Conservation (phyloP, 2,113 vertebrate species). For the Bothrops jararaca region DNA sequence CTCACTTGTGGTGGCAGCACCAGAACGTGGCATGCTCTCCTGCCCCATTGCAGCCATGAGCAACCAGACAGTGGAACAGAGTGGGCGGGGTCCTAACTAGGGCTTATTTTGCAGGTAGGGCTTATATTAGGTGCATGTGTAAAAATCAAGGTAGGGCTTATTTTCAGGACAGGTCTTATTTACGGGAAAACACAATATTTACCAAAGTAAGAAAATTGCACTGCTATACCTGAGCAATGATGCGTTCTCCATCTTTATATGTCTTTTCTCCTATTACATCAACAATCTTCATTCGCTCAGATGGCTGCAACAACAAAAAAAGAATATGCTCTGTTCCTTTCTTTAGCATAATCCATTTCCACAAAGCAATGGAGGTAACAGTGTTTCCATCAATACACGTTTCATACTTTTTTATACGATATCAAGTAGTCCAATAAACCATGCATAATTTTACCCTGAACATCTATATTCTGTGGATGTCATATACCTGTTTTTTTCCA, state of each 20-base stretch:
- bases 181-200: not conserved
- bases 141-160: too few relatives aligned
- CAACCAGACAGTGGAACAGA: too few relatives aligned
- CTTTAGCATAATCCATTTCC: not conserved
- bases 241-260: constrained; percentile 89
- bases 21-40: too few relatives aligned
- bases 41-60: too few relatives aligned
- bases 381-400: not conserved
- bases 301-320: constrained; percentile 71
- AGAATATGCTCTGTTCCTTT: not conserved
- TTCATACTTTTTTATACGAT: not conserved
- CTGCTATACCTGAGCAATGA: constrained; percentile 87
- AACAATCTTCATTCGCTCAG: constrained; percentile 96
- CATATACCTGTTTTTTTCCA: not conserved
- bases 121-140: too few relatives aligned
- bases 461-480: not conserved
- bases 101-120: too few relatives aligned
- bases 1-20: too few relatives aligned
- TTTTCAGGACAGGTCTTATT: too few relatives aligned
- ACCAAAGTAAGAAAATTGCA: not conserved
- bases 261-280: constrained; percentile 91
- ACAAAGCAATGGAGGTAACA: not conserved
- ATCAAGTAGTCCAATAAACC: not conserved
- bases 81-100: too few relatives aligned
- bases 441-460: not conserved